A percentile compares a stretch with the other conserved stretches of the same genome.
phyloP scores from a whole-genome alignment of 1,140 invertebrate genomes.

The Cydia amplana region DNA sequence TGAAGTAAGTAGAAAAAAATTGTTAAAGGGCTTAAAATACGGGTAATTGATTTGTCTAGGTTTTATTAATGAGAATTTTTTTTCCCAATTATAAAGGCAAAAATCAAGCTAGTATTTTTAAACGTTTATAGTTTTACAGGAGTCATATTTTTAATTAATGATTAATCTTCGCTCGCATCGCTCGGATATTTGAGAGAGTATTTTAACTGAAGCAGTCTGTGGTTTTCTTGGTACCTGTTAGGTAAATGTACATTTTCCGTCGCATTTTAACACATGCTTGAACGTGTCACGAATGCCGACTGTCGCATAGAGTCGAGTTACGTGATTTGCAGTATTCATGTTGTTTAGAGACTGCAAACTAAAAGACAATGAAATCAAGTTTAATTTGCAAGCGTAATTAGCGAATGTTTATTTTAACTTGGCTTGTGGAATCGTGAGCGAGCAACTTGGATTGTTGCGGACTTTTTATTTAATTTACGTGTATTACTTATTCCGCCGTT shows the following conservation, averaged over 20 bases:
- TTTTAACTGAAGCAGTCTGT: too few species aligned
- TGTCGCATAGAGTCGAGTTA: neutral
- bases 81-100: too few species aligned
- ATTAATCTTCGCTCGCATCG: too few species aligned
- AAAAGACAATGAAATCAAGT: slow-evolving; percentile 3
- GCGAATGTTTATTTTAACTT: slow-evolving; percentile 1
- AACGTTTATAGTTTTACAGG: too few species aligned
- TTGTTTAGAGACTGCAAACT: slow-evolving; percentile 13
- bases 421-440: neutral
- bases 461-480: neutral
- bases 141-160: too few species aligned
- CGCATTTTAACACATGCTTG: slow-evolving; percentile 10
- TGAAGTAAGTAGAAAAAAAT: too few species aligned
- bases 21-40: too few species aligned
- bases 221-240: neutral
- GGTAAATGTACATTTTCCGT: neutral
- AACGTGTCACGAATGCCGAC: slow-evolving; percentile 8
- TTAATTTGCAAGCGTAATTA: slow-evolving; percentile 14
- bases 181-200: too few species aligned
- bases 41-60: too few species aligned
- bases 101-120: too few species aligned
- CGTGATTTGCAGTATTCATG: slow-evolving; percentile 16
- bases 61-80: too few species aligned
- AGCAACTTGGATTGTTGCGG: neutral
- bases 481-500: neutral